Conservation (phyloP, 2,113 vertebrate species). For the Tragelaphus buxtoni region DNA sequence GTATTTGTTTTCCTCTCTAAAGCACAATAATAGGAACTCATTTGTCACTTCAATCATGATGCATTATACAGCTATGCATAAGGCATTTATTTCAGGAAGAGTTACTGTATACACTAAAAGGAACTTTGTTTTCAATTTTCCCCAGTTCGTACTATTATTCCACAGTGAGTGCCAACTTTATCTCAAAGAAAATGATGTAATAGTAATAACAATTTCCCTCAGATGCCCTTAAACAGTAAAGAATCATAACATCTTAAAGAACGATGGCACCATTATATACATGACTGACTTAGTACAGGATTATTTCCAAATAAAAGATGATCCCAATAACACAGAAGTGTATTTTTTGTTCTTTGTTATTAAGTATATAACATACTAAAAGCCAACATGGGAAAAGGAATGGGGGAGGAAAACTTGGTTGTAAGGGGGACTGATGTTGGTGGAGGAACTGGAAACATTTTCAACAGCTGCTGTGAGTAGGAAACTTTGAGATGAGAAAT, state of each 20-base stretch:
- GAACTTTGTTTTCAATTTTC: not conserved
- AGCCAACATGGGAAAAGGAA: not conserved
- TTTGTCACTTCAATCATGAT: not conserved
- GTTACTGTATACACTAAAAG: not conserved
- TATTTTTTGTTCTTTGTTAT: not conserved
- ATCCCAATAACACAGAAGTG: not conserved
- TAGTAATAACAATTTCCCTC: not conserved
- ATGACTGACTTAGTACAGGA: not conserved
- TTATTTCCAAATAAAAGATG: not conserved
- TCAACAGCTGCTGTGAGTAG: not conserved
- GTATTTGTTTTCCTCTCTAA: not conserved
- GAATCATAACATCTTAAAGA: not conserved
- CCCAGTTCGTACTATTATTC: not conserved
- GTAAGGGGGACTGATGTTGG: not conserved
- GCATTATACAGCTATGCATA: not conserved
- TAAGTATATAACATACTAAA: slow-evolving; percentile 10
- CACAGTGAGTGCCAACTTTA: not conserved
- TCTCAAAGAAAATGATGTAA: not conserved
- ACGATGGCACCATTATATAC: not conserved
- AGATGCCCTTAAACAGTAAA: not conserved
- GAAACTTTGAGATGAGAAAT: not conserved
- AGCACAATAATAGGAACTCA: not conserved
- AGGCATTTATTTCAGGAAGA: not conserved
- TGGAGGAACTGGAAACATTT: not conserved
- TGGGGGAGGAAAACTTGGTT: not conserved